Percentiles rank a stretch among this genome's conserved stretches.
phyloP scores from a whole-genome alignment of 1,140 invertebrate species.

The Stegodyphus mimosarum region DNA sequence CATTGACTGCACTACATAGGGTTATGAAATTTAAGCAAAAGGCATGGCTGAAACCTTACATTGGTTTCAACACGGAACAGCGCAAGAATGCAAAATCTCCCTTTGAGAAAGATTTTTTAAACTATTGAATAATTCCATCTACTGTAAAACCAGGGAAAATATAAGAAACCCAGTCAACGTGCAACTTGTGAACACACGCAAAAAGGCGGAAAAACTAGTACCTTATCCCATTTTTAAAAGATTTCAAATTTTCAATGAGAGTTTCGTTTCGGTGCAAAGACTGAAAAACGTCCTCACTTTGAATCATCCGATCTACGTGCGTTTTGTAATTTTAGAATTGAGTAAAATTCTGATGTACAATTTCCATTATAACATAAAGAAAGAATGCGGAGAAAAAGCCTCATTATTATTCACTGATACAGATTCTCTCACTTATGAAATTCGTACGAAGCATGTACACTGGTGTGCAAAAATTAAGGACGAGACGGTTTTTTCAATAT shows the following conservation, averaged over 20 bases:
- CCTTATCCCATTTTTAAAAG: conserved; percentile 63
- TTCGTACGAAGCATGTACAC: conserved; percentile 2
- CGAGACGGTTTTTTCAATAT: too few relatives aligned
- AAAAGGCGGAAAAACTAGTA: neutral
- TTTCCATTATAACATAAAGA: conserved; percentile 63
- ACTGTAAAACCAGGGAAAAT: conserved; percentile 16
- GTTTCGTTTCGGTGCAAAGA: neutral
- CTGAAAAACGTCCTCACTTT: neutral
- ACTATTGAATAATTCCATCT: conserved; percentile 21
- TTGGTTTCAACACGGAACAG: conserved; percentile 67
- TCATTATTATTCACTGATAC: conserved; percentile 5
- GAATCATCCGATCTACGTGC: conserved; percentile 9
- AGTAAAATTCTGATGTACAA: conserved; percentile 65
- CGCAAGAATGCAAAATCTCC: conserved; percentile 63
- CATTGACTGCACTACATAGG: conserved; percentile 62
- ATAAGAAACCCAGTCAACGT: neutral
- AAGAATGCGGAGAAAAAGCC: neutral
- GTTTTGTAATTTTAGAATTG: conserved; percentile 12
- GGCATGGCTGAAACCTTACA: neutral
- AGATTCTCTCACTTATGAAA: conserved; percentile 17
- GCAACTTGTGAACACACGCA: neutral
- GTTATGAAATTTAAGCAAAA: conserved; percentile 62
- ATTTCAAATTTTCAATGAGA: conserved; percentile 43
- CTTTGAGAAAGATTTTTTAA: conserved; percentile 61
- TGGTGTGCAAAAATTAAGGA: too few relatives aligned